Percentiles rank a stretch among this genome's conserved stretches.
phyloP scores from a whole-genome alignment of 2,888 invertebrate genomes.

The Microctonus hyperodae region DNA sequence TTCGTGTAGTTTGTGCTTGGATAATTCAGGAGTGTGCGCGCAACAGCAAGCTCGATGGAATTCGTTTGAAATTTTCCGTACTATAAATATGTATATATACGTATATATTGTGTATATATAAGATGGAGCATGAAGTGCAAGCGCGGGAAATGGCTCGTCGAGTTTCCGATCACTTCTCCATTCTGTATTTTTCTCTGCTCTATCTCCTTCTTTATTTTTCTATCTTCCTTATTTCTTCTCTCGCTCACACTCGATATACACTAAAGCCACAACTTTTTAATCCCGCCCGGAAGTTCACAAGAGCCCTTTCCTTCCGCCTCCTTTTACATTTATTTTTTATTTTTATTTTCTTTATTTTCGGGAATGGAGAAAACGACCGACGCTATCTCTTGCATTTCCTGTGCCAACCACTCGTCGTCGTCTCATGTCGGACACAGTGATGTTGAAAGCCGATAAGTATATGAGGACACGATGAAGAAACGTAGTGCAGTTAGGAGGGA shows the following conservation, averaged over 20 bases:
- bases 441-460: slow-evolving; percentile 15
- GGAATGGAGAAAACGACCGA: not conserved
- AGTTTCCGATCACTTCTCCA: slow-evolving; percentile 13
- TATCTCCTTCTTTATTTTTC: not conserved
- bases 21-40: not conserved
- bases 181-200: not conserved
- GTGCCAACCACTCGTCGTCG: slow-evolving; percentile 6
- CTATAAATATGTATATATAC: not conserved
- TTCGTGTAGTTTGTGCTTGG: not conserved
- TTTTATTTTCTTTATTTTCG: not conserved
- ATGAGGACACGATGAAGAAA: not conserved
- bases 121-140: not conserved
- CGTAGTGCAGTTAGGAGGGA: not conserved
- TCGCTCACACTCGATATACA: not conserved
- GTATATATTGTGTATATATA: not conserved
- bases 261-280: slow-evolving; percentile 32
- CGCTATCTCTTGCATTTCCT: slow-evolving; percentile 19
- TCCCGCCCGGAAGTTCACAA: slow-evolving; percentile 18
- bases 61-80: not conserved
- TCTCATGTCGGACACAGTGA: slow-evolving; percentile 20
- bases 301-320: not conserved
- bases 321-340: not conserved
- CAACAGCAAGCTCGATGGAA: not conserved
- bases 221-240: not conserved
- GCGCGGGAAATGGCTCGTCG: slow-evolving; percentile 26